Conservation (phyloP, 2,888 invertebrate genomes). For the Agrilus mali region DNA sequence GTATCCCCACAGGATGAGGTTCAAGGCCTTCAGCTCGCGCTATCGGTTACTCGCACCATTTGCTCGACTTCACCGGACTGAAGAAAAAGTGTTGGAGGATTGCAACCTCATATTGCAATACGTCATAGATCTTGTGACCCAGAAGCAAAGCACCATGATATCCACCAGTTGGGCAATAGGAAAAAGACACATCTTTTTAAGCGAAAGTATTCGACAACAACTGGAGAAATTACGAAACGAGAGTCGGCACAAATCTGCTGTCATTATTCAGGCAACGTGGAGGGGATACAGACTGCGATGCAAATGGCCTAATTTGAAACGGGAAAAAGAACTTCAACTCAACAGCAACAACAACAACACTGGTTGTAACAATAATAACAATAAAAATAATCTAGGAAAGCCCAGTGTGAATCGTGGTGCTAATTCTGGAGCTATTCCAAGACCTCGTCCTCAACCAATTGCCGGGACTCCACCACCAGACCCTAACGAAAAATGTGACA, state of each 20-base stretch:
- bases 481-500: conserved; percentile 74
- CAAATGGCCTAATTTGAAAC: conserved; percentile 47
- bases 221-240: conserved; percentile 71
- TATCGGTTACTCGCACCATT: conserved; percentile 80
- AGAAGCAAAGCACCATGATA: conserved; percentile 43
- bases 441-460: conserved; percentile 80
- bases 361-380: conserved; percentile 10
- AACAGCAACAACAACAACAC: conserved; percentile 13
- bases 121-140: conserved; percentile 46
- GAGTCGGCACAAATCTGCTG: conserved; percentile 67
- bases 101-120: conserved; percentile 63
- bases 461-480: conserved; percentile 83
- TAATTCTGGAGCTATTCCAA: conserved; percentile 37
- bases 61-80: conserved; percentile 48
- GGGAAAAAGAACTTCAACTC: conserved; percentile 22
- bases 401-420: conserved; percentile 21
- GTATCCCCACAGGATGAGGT: conserved; percentile 89
- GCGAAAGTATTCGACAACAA: conserved; percentile 85
- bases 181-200: conserved; percentile 85
- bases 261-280: conserved; percentile 77
- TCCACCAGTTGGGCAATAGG: conserved; percentile 82
- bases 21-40: conserved; percentile 79
- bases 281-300: conserved; percentile 62
- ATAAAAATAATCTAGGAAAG: conserved; percentile 11
- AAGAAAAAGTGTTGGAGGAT: conserved; percentile 66